Base-by-base conservation (phyloP, 2,113 vertebrate species). In the Rhadina sibilatrix region DNA sequence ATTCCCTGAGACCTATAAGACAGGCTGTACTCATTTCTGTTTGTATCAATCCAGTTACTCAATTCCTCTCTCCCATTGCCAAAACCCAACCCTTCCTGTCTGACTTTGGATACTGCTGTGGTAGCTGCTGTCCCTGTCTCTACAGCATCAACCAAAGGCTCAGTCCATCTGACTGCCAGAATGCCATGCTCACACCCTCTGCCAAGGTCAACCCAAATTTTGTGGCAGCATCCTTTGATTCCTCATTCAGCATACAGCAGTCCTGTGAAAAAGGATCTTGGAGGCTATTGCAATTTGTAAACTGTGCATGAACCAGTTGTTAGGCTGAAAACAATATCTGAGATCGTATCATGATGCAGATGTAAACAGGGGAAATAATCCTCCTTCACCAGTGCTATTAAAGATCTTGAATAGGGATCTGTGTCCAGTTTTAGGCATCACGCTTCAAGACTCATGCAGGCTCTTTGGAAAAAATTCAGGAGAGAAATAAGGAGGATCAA, bases 401-500 rank as follows among this genome's bases (percentile, higher is more conserved):
- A 59, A 90, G 83, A 78, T 70, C 89, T 68, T 63, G 75, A 83
- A 72, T 6, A 74, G 28, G 38, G 88, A 94, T 81, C 86, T 86
- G 64, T 47, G 60, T 70, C 76, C 76, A 92, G 68, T 90, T 95
- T 96, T 87, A 96, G 86, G 35, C 68, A 87, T 81, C 86, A 78
- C 1, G 9, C 88, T 93, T 90, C 56, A 40, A 81, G 83, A 70
- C 79, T 93, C 94, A 95, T 30, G 86, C 0, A 0, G 38, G 52
- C 46, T 63, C 78, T 23, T 0, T 95, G 86, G 71, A 95, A 92
- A 38, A 47, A 92, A 81, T 49, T 94, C 89, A 95, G 56, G 57
- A 89, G 42, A 86, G 52, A 87, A 95, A 84, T 83, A 90, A 90
- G 90, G 63, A 95, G 80, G 86, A 90, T 92, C 66, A 89, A 76